Evolutionary conservation across 2,797 vertebrate species (phyloP).

Genomic region (Micrastur ruficollis): DNA sequence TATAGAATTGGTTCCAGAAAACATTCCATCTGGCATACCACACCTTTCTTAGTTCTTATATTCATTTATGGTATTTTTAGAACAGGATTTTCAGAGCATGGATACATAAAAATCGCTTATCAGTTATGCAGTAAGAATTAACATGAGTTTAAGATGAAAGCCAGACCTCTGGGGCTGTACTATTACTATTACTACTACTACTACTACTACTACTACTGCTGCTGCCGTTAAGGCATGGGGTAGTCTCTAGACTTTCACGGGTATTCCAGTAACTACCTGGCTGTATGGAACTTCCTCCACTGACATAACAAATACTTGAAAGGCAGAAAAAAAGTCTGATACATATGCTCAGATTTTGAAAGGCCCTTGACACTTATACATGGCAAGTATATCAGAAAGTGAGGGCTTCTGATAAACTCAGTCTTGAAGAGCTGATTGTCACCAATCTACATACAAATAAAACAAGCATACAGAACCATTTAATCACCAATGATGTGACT

Average conservation of each 20-base stretch:
- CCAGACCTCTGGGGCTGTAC: background rate
- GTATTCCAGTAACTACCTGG: background rate
- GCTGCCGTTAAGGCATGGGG: background rate
- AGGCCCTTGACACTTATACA: background rate
- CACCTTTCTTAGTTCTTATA: background rate
- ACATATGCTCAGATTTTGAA: background rate
- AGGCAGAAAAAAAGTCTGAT: background rate
- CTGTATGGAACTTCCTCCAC: background rate
- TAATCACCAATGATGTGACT: background rate
- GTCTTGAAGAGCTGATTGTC: background rate
- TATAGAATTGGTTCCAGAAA: background rate
- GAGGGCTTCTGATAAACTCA: background rate
- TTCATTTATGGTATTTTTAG: background rate
- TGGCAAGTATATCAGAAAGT: background rate
- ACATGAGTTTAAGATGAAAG: background rate
- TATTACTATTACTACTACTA: accelerated
- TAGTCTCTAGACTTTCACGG: background rate
- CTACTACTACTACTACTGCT: background rate
- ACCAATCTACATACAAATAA: background rate
- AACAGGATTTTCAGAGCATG: background rate
- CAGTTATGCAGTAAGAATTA: background rate
- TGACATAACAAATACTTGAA: background rate
- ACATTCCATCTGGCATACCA: background rate
- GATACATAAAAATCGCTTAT: background rate
- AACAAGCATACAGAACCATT: background rate